A percentile compares a stretch with the other conserved stretches of the same genome.
Conservation (phyloP, 2,797 vertebrate genomes). For the Macrochelys suwanniensis region DNA sequence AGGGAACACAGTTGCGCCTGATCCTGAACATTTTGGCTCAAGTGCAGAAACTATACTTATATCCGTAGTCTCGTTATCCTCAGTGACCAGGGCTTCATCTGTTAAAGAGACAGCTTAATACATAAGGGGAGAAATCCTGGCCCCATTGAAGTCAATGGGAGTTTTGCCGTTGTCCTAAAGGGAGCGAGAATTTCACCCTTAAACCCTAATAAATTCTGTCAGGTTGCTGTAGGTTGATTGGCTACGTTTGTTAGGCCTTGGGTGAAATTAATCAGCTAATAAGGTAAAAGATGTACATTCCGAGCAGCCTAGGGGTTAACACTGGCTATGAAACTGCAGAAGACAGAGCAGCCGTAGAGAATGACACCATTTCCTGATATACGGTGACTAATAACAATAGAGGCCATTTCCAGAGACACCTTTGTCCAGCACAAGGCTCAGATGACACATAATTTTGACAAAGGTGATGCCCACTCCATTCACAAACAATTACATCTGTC, state of each 20-base stretch:
- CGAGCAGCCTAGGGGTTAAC: neutral
- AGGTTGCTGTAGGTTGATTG: neutral
- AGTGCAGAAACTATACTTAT: neutral
- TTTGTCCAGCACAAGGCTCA: neutral
- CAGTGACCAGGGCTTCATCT: neutral
- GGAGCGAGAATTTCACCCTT: neutral
- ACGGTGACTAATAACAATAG: neutral
- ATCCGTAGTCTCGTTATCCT: neutral
- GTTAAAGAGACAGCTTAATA: neutral
- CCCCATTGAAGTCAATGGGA: neutral
- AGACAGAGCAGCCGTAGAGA: neutral
- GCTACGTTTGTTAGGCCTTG: neutral
- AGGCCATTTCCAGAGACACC: neutral
- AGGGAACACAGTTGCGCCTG: neutral
- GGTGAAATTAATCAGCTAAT: neutral
- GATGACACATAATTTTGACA: neutral
- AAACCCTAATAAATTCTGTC: neutral
- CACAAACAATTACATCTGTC: neutral
- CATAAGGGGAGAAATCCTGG: neutral
- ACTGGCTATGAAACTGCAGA: fast-evolving
- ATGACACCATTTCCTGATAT: constrained; percentile 27
- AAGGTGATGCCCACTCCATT: neutral
- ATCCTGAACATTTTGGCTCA: neutral
- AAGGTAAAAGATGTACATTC: neutral
- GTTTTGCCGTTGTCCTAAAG: neutral